A percentile compares a stretch with the other conserved stretches of the same genome.
These are phyloP conservation scores for Babylonia areolata DNA, from an alignment of 1,140 invertebrate genomes.

Conservation along the genomic window DNA sequence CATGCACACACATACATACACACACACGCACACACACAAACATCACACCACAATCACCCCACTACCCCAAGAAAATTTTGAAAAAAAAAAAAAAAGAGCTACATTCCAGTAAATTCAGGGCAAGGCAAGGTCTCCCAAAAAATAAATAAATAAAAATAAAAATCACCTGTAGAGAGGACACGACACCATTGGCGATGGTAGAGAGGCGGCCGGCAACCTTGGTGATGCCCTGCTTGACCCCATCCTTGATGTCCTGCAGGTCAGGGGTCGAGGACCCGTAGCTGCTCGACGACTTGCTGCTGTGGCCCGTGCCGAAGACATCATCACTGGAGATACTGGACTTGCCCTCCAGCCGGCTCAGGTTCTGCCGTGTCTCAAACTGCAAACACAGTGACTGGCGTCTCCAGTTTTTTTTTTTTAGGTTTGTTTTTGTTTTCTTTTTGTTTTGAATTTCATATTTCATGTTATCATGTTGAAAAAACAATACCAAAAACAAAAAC, in stretches of 20 bases:
- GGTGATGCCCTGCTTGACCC: constrained; percentile 95
- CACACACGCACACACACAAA: not conserved
- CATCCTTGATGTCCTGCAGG: constrained; percentile 96
- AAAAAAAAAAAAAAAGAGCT: no score
- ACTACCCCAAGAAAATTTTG: not conserved
- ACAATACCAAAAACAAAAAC: no score
- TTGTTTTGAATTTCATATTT: no score
- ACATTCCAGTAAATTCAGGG: not conserved
- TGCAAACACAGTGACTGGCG: constrained; percentile 70
- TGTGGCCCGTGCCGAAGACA: constrained; percentile 85
- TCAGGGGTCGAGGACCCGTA: constrained; percentile 80
- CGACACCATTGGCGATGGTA: constrained; percentile 94
- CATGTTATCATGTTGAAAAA: no score
- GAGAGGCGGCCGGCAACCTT: constrained; percentile 97
- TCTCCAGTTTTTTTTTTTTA: no score
- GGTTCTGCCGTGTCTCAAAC: constrained; percentile 83
- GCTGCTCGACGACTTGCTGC: constrained; percentile 38
- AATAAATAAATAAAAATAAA: not conserved
- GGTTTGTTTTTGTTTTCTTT: no score
- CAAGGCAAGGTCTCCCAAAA: not conserved
- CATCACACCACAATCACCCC: not conserved
- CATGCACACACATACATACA: not conserved
- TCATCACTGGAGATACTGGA: constrained; percentile 95
- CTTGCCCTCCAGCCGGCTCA: constrained; percentile 84
- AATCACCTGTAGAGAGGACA: constrained; percentile 89